These are phyloP conservation scores for Vidua chalybeata DNA, from an alignment of 2,113 vertebrate genomes.

Conservation along the genomic window DNA sequence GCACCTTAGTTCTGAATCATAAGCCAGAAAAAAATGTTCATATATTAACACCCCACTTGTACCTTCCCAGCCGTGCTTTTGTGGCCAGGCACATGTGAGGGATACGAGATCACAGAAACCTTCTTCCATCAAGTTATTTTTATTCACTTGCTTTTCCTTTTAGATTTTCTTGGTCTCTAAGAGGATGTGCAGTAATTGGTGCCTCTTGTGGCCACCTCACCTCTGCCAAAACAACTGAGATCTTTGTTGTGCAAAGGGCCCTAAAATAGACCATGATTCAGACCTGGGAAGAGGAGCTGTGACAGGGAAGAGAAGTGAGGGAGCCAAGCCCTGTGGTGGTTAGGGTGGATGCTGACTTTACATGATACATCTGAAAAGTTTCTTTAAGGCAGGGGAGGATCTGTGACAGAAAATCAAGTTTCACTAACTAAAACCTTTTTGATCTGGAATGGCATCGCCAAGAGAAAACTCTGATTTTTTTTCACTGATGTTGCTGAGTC, in stretches of 20 bases:
- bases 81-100: constrained; percentile 3
- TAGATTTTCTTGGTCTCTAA: neutral
- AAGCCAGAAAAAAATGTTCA: neutral
- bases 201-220: constrained; percentile 1
- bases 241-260: neutral
- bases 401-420: neutral
- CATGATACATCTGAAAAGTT: neutral
- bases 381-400: neutral
- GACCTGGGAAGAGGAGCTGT: neutral
- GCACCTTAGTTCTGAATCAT: neutral
- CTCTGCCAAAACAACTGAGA: neutral
- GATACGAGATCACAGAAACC: neutral
- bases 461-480: neutral
- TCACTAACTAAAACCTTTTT: neutral
- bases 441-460: neutral
- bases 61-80: constrained; percentile 6
- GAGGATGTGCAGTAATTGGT: neutral
- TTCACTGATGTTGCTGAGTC: neutral
- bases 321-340: neutral
- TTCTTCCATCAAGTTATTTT: constrained; percentile 39
- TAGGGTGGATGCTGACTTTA: neutral
- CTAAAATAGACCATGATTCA: constrained; percentile 34
- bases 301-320: neutral
- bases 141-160: neutral
- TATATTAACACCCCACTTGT: neutral